Evolutionary conservation across 2,113 vertebrate genomes (phyloP).

Genomic region (Misgurnus mizolepis): DNA sequence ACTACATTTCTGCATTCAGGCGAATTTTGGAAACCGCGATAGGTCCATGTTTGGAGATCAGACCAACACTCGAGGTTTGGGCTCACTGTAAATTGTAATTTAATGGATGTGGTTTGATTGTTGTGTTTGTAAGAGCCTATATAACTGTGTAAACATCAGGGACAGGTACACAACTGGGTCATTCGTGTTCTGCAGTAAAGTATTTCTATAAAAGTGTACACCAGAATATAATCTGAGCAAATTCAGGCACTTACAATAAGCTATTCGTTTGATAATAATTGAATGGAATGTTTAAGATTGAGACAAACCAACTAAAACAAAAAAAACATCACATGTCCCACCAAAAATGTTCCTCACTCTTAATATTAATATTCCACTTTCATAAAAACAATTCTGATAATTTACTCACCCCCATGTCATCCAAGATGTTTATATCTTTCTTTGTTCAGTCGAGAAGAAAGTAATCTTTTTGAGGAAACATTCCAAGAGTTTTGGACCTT

Average conservation of each 20-base stretch:
- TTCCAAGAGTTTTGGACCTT: too few relatives aligned
- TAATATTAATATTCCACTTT: too few relatives aligned
- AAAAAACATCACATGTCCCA: too few relatives aligned
- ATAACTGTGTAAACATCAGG: constrained; percentile 36
- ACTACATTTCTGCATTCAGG: neutral
- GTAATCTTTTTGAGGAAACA: too few relatives aligned
- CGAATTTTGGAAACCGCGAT: neutral
- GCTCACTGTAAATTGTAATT: constrained; percentile 16
- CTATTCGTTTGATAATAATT: neutral
- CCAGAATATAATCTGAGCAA: neutral
- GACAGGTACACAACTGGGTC: constrained; percentile 20
- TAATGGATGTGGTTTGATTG: constrained; percentile 29
- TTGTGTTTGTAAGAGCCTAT: constrained; percentile 28
- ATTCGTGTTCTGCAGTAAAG: neutral
- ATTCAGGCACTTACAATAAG: neutral
- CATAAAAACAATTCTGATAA: too few relatives aligned
- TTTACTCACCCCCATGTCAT: too few relatives aligned
- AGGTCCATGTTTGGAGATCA: constrained; percentile 1
- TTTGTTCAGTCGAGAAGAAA: too few relatives aligned
- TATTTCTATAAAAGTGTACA: neutral
- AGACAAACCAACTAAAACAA: too few relatives aligned
- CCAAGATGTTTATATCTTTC: too few relatives aligned
- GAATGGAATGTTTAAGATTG: too few relatives aligned
- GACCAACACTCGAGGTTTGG: constrained; percentile 24
- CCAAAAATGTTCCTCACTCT: too few relatives aligned